Evolutionary conservation across 1,140 invertebrate species (phyloP), one percentile per base, ranked within the genome.

Genomic region (Vollenhovia emeryi): DNA sequence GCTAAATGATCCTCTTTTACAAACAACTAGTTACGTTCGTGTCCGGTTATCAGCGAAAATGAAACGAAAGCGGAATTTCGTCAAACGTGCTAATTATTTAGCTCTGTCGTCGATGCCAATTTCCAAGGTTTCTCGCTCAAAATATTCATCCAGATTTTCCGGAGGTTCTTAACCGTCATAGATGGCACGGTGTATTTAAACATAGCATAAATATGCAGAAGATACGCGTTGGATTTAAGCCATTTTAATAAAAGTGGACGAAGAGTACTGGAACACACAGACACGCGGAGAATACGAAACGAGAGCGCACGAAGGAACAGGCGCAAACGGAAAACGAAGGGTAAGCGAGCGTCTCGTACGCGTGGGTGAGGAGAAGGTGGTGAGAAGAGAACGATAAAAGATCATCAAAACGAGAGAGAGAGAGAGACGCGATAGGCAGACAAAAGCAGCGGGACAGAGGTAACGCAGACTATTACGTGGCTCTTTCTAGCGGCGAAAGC

Each of bases 391-490:
- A 45, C 69, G 60, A 75, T 74, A 80, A 79, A 84, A 80, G 66
- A 66, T 80, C 52, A 73, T 85, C 40, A 69, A 86, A 68, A 43
- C 30, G 66, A 45, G n/a, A 13, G n/a, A 11, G 15, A 11, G 7
- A 6, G 18, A 7, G 18, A 9, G 69, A 21, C 36, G 33, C 48
- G 68, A 66, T 45, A 48, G 24, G 76, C 55, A 83, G 87, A 84
- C 60, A 89, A 73, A 57, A 71, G 45, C 71, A 64, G 48, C 84
- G 76, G 90, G 87, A 82, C 78, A 59, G 62, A 48, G 76, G 43
- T 89, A 91, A 90, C 90, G 79, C 62, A 76, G 85, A 84, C 85
- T 91, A 91, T 91, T 91, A 91, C 87, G 87, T 50, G 73, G 85
- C 84, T 91, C 88, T 90, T 91, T 91, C 85, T 88, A 73, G 45